These are phyloP conservation scores for Oplegnathus fasciatus DNA, from an alignment of 2,113 vertebrate species.

Conservation along the genomic window DNA sequence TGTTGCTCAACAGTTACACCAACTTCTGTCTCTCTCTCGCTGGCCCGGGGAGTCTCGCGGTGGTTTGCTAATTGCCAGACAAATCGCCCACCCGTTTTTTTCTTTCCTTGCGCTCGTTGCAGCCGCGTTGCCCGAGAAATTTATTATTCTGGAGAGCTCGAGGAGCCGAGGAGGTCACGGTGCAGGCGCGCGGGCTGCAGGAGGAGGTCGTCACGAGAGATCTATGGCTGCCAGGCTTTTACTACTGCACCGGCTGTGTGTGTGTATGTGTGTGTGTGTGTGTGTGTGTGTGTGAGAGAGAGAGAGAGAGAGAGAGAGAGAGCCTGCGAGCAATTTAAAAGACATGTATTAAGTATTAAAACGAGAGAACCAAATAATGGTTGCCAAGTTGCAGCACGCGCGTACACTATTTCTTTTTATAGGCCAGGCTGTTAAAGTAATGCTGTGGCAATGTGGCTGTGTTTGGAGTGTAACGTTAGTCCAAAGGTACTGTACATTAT, in stretches of 20 bases:
- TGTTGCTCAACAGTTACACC: not conserved
- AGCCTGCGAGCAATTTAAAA: slow-evolving; percentile 67
- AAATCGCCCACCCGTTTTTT: slow-evolving; percentile 75
- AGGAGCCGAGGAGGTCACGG: slow-evolving; percentile 80
- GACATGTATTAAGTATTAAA: slow-evolving; percentile 78
- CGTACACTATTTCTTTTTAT: not conserved
- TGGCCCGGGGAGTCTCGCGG: slow-evolving; percentile 69
- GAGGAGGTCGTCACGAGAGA: slow-evolving; percentile 81
- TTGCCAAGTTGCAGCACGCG: slow-evolving; percentile 44
- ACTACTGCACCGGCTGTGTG: slow-evolving; percentile 41
- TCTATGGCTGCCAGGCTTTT: slow-evolving; percentile 77
- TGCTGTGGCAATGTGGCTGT: not conserved
- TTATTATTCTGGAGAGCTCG: slow-evolving; percentile 81
- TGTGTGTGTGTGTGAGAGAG: not conserved
- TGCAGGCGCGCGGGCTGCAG: slow-evolving; percentile 70
- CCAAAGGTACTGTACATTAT: not conserved
- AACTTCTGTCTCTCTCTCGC: not conserved
- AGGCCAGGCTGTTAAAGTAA: not conserved
- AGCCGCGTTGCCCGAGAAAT: slow-evolving; percentile 65
- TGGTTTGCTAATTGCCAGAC: slow-evolving; percentile 84
- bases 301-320: not conserved
- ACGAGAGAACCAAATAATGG: slow-evolving; percentile 58
- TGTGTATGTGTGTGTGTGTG: not conserved
- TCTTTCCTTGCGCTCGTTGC: slow-evolving; percentile 41
- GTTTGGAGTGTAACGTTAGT: not conserved